Conservation (phyloP, 1,140 invertebrate genomes). For the Aphidius ervi region DNA sequence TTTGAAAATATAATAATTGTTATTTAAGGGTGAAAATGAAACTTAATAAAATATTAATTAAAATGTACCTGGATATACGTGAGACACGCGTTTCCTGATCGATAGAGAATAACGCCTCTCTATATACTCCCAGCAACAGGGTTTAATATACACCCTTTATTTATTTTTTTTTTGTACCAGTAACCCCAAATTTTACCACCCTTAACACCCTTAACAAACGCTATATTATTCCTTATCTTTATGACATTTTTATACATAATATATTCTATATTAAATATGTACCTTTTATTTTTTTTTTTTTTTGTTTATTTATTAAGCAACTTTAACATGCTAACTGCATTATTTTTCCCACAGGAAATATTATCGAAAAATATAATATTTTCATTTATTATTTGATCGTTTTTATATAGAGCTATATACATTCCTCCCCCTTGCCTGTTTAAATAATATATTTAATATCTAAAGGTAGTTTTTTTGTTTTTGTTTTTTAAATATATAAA, state of each 20-base stretch:
- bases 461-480: no score
- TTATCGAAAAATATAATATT: no score
- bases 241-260: background rate
- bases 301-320: no score
- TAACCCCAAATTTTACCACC: slow-evolving; percentile 6
- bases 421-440: no score
- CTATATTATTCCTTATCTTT: background rate
- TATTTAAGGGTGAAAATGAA: no score
- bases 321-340: no score
- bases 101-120: slow-evolving; percentile 40
- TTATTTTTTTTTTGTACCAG: slow-evolving; percentile 2
- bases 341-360: no score
- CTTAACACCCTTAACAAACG: background rate
- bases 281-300: background rate
- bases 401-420: no score
- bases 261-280: background rate
- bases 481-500: background rate
- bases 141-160: slow-evolving; percentile 24
- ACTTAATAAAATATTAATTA: slow-evolving; percentile 4
- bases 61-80: background rate
- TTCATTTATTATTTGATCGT: no score
- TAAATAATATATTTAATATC: no score
- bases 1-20: no score
- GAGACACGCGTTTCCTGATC: slow-evolving; percentile 36
- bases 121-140: slow-evolving; percentile 38